These are phyloP conservation scores for Phalacrocorax brasilianus DNA, from an alignment of 2,113 vertebrate genomes.

Conservation along the genomic window DNA sequence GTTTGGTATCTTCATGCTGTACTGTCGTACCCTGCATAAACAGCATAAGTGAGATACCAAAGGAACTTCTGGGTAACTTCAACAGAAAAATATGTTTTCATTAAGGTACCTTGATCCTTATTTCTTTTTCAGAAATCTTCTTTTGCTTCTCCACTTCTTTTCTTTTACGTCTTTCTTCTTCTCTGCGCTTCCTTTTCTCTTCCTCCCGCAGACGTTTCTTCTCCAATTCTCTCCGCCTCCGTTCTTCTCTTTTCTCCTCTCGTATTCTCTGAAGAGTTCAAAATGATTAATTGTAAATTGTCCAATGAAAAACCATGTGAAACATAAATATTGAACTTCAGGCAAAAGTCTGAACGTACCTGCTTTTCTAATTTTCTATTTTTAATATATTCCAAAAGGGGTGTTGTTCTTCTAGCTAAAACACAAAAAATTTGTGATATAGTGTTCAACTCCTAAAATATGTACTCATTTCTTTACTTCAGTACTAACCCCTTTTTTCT, in stretches of 20 bases:
- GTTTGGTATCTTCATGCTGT: neutral
- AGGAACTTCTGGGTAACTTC: neutral
- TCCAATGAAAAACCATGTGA: neutral
- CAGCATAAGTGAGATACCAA: neutral
- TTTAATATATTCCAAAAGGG: conserved; percentile 97
- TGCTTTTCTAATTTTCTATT: conserved; percentile 99
- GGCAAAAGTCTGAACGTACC: conserved; percentile 76
- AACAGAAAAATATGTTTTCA: neutral
- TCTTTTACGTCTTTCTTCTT: conserved; percentile 89
- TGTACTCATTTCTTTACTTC: conserved; percentile 53
- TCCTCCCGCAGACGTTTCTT: conserved; percentile 93
- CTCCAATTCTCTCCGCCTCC: conserved; percentile 89
- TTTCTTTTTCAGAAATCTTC: conserved; percentile 89
- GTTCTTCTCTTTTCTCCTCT: conserved; percentile 95
- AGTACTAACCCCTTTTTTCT: conserved; percentile 36
- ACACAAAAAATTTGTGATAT: conserved; percentile 69
- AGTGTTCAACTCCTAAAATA: conserved; percentile 64
- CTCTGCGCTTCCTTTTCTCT: conserved; percentile 90
- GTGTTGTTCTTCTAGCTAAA: conserved; percentile 95
- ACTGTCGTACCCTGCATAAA: neutral
- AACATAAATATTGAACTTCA: conserved; percentile 41
- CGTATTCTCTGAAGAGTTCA: conserved; percentile 85
- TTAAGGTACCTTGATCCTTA: conserved; percentile 87
- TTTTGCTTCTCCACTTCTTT: conserved; percentile 92
- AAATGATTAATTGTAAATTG: neutral